These are phyloP conservation scores for Gambelia wislizenii DNA, from an alignment of 2,797 vertebrate species.

Conservation along the genomic window DNA sequence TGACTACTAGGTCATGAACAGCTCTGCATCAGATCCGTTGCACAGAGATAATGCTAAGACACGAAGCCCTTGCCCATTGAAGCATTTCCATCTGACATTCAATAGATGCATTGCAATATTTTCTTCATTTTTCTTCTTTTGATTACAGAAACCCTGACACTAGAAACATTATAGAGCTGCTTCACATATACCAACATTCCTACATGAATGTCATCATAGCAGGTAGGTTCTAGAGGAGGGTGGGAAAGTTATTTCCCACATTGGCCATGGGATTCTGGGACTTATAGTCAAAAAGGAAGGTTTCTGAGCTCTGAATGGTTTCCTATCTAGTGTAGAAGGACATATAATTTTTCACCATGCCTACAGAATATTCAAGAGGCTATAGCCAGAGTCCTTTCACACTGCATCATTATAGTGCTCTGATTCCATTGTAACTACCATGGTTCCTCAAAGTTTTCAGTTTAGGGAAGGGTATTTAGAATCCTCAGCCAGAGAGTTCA, in stretches of 20 bases:
- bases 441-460: too few species aligned
- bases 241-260: too few species aligned
- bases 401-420: too few species aligned
- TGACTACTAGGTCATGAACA: constrained; percentile 15
- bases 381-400: neutral
- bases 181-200: neutral
- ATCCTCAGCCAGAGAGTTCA: too few species aligned
- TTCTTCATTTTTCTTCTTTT: neutral
- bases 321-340: neutral
- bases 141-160: neutral
- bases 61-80: neutral
- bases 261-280: too few species aligned
- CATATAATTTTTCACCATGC: neutral
- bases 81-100: neutral
- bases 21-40: constrained; percentile 11
- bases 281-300: too few species aligned
- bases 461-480: too few species aligned
- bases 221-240: too few species aligned
- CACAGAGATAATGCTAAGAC: neutral
- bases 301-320: too few species aligned
- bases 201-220: neutral
- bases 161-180: neutral
- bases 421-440: too few species aligned
- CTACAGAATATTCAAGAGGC: neutral
- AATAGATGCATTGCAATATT: neutral